These are phyloP conservation scores for Poecilia picta DNA, from an alignment of 2,797 vertebrate genomes.

Conservation along the genomic window DNA sequence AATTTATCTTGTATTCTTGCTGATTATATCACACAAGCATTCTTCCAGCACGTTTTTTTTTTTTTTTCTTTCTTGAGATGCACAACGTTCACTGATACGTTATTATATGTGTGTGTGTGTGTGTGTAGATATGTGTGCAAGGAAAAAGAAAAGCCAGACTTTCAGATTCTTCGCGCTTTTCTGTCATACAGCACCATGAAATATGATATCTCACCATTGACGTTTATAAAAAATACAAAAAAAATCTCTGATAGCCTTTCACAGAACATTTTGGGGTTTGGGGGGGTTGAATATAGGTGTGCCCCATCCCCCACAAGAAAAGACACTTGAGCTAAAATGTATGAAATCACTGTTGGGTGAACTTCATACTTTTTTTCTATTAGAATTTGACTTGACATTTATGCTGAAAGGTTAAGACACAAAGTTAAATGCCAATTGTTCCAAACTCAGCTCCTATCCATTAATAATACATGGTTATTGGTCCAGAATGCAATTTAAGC, in stretches of 20 bases:
- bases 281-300: constrained; percentile 19
- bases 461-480: constrained; percentile 72
- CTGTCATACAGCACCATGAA: constrained; percentile 28
- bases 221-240: constrained; percentile 43
- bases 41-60: constrained; percentile 25
- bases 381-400: constrained; percentile 69
- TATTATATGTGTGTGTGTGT: not conserved
- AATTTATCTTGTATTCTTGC: constrained; percentile 24
- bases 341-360: constrained; percentile 56
- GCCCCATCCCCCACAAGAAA: not conserved
- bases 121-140: not conserved
- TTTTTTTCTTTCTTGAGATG: constrained; percentile 5
- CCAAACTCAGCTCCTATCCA: constrained; percentile 48
- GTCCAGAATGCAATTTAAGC: constrained; percentile 49
- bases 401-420: constrained; percentile 68
- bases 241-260: constrained; percentile 31
- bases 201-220: constrained; percentile 39
- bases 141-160: not conserved
- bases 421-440: constrained; percentile 73
- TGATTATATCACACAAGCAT: constrained; percentile 44
- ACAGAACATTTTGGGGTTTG: constrained; percentile 19
- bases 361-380: constrained; percentile 57
- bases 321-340: constrained; percentile 42
- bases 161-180: constrained; percentile 15
- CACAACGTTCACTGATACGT: not conserved